phyloP scores from a whole-genome alignment of 2,113 vertebrate species.

The Sylvia atricapilla region DNA sequence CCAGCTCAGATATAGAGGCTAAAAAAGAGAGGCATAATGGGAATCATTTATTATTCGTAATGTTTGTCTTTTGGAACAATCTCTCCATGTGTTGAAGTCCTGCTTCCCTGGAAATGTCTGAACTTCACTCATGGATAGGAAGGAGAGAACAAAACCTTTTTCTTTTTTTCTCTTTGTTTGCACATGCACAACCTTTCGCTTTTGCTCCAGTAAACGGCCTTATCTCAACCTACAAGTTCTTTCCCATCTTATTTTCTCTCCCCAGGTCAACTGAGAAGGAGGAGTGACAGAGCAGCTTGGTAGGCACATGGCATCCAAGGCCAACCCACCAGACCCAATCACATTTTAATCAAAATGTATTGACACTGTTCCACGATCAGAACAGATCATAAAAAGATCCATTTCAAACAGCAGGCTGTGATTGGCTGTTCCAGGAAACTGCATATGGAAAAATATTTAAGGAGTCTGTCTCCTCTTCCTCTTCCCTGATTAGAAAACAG shows the following conservation, averaged over 20 bases:
- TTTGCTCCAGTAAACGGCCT: background rate
- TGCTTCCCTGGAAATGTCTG: background rate
- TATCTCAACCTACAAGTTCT: background rate
- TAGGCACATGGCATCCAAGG: background rate
- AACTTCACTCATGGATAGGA: accelerated
- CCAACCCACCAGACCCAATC: background rate
- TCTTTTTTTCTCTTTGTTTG: background rate
- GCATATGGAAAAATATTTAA: background rate
- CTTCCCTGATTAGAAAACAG: background rate
- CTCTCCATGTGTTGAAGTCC: accelerated
- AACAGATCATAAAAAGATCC: background rate
- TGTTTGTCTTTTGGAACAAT: background rate
- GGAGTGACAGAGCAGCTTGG: background rate
- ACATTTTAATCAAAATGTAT: background rate
- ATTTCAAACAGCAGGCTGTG: background rate
- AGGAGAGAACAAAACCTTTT: background rate
- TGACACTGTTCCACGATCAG: background rate
- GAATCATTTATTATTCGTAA: background rate
- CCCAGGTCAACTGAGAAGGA: background rate
- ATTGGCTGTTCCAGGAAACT: background rate
- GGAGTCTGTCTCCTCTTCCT: background rate
- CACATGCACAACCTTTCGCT: background rate
- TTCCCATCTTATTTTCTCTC: background rate
- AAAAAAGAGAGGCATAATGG: too few relatives aligned
- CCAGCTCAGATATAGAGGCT: background rate